Conservation (phyloP, 2,888 invertebrate species). For the Smittia aterrima region DNA sequence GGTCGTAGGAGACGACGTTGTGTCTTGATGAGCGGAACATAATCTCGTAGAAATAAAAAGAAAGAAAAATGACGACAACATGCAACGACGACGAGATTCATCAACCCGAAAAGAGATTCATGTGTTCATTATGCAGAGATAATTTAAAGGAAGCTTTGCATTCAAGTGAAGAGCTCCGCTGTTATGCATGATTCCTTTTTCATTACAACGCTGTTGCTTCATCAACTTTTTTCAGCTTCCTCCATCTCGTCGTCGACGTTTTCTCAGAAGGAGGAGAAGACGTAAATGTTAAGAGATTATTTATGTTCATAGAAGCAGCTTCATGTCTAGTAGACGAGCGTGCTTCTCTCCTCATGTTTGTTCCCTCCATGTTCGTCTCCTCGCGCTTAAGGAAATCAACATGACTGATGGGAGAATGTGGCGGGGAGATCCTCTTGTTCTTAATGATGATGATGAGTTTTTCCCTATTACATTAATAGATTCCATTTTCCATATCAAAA, state of each 20-base stretch:
- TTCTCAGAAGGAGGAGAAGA: no score
- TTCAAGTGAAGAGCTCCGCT: background rate
- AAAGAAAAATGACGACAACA: background rate
- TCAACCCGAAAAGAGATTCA: constrained; percentile 12
- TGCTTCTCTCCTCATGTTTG: no score
- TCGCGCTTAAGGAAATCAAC: background rate
- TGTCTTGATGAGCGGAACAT: background rate
- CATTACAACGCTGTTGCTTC: constrained; percentile 23
- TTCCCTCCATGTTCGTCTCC: background rate
- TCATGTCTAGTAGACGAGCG: no score
- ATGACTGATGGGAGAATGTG: background rate
- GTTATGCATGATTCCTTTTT: background rate
- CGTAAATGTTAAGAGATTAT: no score
- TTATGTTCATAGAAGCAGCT: no score
- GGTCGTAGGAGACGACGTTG: background rate
- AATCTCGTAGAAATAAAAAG: background rate
- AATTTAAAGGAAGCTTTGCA: background rate
- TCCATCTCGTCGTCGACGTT: no score
- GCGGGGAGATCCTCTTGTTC: constrained; percentile 14
- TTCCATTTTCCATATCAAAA: constrained; percentile 24
- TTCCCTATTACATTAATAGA: constrained; percentile 33
- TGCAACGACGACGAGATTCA: constrained; percentile 18
- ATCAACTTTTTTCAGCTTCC: background rate
- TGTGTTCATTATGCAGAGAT: constrained; percentile 22
- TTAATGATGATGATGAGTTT: constrained; percentile 38